These are phyloP conservation scores for Boleophthalmus pectinirostris DNA, from an alignment of 2,113 vertebrate genomes.

Conservation along the genomic window DNA sequence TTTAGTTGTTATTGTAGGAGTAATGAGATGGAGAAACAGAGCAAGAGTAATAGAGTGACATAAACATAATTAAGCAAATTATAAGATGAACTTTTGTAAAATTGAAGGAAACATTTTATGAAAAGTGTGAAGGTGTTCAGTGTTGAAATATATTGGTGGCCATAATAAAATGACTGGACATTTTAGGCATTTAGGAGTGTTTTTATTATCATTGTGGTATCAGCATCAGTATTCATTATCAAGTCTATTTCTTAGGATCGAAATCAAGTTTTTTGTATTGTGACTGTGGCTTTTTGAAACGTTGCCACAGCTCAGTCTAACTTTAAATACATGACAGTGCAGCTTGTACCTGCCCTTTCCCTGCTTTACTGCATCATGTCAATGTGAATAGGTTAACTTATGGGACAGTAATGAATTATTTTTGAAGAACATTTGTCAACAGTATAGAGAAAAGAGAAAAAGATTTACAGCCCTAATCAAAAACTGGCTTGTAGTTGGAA, in stretches of 20 bases:
- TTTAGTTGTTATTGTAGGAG: conserved; percentile 68
- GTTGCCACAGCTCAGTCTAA: background rate
- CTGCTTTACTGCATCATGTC: conserved; percentile 12
- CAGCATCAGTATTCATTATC: too few relatives aligned
- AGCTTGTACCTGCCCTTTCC: background rate
- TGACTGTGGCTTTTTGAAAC: background rate
- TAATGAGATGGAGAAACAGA: conserved; percentile 58
- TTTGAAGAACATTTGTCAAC: conserved; percentile 38
- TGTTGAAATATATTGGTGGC: conserved; percentile 16
- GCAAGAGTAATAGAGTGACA: conserved; percentile 56
- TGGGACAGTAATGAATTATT: conserved; percentile 20
- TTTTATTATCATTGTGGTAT: too few relatives aligned
- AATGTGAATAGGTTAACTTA: conserved; percentile 34
- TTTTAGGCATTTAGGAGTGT: conserved; percentile 22
- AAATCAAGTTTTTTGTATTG: too few relatives aligned
- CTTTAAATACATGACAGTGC: background rate
- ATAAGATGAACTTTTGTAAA: conserved; percentile 55
- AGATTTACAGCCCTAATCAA: conserved; percentile 83
- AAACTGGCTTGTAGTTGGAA: conserved; percentile 71
- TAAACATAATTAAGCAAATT: conserved; percentile 64
- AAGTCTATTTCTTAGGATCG: too few relatives aligned
- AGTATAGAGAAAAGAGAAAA: conserved; percentile 31
- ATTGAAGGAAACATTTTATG: conserved; percentile 59
- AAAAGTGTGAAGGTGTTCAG: conserved; percentile 29
- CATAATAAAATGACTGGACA: background rate